Evolutionary conservation across 2,888 invertebrate species (phyloP).

Genomic region (Lamellibrachia columna): DNA sequence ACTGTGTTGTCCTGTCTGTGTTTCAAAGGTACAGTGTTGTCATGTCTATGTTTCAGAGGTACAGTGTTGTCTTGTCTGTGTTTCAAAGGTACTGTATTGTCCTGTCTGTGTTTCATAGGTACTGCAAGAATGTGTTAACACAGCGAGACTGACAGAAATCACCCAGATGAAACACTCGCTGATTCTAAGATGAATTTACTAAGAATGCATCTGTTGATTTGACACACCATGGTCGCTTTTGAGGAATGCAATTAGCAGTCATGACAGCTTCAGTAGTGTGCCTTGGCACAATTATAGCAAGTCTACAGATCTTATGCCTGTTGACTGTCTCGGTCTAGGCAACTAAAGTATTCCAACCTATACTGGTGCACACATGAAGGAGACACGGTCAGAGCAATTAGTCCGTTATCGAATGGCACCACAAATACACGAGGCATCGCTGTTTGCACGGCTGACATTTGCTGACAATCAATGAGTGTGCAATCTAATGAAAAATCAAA

Average conservation of each 20-base stretch:
- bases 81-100: background rate
- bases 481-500: conserved; percentile 12
- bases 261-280: background rate
- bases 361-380: background rate
- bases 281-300: background rate
- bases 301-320: background rate
- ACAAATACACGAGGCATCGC: background rate
- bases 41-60: too few species aligned
- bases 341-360: background rate
- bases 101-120: background rate
- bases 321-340: background rate
- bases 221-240: too few species aligned
- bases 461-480: conserved; percentile 3
- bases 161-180: background rate
- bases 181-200: background rate
- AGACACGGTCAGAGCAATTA: background rate
- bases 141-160: background rate
- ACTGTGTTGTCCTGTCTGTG: too few species aligned
- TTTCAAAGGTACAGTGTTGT: too few species aligned
- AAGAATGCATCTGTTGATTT: too few species aligned
- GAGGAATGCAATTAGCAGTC: too few species aligned
- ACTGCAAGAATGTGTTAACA: background rate
- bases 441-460: conserved; percentile 12
- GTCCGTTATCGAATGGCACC: background rate
- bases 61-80: too few species aligned